These are phyloP conservation scores for Tupaia tana DNA, from an alignment of 2,113 vertebrate species.

Conservation along the genomic window DNA sequence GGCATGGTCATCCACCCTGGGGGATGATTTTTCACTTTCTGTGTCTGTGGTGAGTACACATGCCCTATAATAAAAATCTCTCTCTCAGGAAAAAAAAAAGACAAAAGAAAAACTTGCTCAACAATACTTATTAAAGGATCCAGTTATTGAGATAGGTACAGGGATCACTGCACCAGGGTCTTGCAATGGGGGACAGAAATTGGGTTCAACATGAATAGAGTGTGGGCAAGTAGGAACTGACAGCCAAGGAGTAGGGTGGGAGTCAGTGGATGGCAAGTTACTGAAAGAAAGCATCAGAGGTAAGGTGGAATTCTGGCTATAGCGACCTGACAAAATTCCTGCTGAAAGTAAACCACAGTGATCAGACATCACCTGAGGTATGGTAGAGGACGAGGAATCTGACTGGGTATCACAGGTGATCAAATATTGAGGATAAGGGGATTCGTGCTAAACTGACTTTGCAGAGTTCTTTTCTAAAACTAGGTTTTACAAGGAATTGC, in stretches of 20 bases:
- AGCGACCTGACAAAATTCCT: not conserved
- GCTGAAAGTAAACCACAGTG: not conserved
- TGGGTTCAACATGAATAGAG: not conserved
- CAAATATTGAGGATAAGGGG: not conserved
- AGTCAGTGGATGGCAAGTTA: not conserved
- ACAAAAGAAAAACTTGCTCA: no score
- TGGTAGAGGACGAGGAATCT: not conserved
- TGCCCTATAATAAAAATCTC: no score
- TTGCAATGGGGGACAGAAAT: not conserved
- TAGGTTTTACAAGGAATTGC: not conserved
- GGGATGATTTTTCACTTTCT: no score
- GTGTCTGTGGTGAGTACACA: no score
- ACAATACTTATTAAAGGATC: not conserved
- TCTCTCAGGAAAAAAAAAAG: no score
- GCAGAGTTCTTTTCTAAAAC: not conserved
- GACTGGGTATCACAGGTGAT: not conserved
- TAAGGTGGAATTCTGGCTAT: not conserved
- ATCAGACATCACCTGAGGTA: not conserved
- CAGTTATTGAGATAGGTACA: not conserved
- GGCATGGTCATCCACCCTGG: no score
- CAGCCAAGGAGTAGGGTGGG: rapidly evolving
- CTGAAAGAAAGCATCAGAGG: not conserved
- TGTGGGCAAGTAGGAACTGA: not conserved
- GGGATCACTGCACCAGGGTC: not conserved
- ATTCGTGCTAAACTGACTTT: not conserved